Conservation (phyloP, 37 sponge, comb jelly and placozoan species). For the Haliclona indistincta region DNA sequence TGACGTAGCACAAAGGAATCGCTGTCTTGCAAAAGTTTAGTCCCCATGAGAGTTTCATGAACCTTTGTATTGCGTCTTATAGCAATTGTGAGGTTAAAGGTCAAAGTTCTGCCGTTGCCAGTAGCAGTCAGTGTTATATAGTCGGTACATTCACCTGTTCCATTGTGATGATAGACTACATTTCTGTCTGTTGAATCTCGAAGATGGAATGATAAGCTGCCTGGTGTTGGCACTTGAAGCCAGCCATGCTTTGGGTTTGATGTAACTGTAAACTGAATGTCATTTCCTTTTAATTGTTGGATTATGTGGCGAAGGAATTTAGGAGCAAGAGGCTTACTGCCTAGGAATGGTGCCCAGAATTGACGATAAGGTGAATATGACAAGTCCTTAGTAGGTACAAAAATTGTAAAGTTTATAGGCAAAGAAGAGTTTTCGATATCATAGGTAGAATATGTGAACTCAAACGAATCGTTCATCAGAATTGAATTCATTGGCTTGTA, state of each 20-base stretch:
- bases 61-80: background rate
- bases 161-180: conserved; percentile 7
- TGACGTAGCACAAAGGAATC: conserved; percentile 11
- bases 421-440: background rate
- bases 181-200: background rate
- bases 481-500: conserved; percentile 10
- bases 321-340: background rate
- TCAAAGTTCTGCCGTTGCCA: background rate
- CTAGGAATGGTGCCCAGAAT: conserved; percentile 4
- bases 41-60: background rate
- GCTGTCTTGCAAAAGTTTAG: background rate
- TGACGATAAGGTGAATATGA: background rate
- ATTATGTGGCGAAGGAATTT: conserved; percentile 5
- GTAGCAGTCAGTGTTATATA: conserved; percentile 5
- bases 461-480: conserved; percentile 15
- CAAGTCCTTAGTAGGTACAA: background rate
- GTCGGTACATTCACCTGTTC: conserved; percentile 14
- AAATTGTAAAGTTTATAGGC: background rate
- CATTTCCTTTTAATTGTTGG: background rate
- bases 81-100: conserved; percentile 13
- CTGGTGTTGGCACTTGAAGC: conserved; percentile 6
- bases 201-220: background rate
- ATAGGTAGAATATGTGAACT: background rate
- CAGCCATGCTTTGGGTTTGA: conserved; percentile 23
- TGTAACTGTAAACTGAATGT: background rate